Conservation (phyloP, 2,797 vertebrate genomes). For the Limnodromus scolopaceus region DNA sequence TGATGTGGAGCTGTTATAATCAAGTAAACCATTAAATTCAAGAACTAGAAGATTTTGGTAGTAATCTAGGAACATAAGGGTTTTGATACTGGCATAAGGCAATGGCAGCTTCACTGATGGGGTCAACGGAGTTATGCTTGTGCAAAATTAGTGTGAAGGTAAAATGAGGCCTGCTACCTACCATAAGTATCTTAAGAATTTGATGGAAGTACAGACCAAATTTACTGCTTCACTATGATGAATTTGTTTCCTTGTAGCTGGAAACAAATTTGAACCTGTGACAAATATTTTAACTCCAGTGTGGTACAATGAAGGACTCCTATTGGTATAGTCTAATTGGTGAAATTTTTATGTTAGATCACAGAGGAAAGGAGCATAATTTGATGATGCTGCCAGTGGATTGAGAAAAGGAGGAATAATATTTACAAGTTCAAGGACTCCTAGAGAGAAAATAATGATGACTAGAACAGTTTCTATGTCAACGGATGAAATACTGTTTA, state of each 20-base stretch:
- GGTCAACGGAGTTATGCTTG: not conserved
- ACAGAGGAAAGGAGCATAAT: not conserved
- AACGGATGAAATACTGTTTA: not conserved
- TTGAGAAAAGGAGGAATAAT: not conserved
- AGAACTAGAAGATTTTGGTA: not conserved
- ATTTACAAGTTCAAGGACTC: not conserved
- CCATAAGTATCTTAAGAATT: not conserved
- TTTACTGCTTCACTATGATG: not conserved
- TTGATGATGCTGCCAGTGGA: not conserved
- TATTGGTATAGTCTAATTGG: not conserved
- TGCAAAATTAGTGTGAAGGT: not conserved
- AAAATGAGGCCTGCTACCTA: not conserved
- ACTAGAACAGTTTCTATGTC: not conserved
- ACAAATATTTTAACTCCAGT: not conserved
- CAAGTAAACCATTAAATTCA: not conserved
- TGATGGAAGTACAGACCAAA: not conserved
- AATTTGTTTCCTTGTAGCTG: not conserved
- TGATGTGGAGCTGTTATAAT: not conserved
- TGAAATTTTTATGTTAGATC: not conserved
- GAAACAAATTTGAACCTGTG: not conserved
- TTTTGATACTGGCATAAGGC: not conserved
- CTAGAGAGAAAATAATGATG: not conserved
- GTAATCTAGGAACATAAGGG: not conserved
- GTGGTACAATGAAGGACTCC: not conserved
- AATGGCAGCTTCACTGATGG: not conserved